phyloP scores from a whole-genome alignment of 2,888 invertebrate genomes.

The Petrophora chlorosata region DNA sequence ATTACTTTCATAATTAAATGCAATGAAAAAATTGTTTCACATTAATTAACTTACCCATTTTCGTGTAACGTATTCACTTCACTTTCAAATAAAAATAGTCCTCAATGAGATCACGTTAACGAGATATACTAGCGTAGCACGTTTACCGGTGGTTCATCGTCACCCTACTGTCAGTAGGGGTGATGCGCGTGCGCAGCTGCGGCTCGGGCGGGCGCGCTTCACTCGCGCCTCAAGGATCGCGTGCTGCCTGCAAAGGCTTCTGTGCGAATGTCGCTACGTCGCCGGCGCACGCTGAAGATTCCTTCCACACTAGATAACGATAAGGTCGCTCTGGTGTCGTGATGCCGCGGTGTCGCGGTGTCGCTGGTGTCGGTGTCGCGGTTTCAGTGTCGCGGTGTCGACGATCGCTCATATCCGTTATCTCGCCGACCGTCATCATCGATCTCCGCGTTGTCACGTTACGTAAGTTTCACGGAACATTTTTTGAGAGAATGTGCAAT shows the following conservation, averaged over 20 bases:
- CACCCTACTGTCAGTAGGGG: constrained; percentile 58
- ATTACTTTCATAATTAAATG: no score
- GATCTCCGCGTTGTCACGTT: constrained; percentile 40
- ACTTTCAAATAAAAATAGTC: constrained; percentile 60
- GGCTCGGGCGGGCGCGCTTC: constrained; percentile 47
- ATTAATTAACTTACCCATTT: constrained; percentile 79
- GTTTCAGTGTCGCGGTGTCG: not conserved
- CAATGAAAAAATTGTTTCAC: no score
- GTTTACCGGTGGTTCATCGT: constrained; percentile 73
- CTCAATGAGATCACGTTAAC: constrained; percentile 67
- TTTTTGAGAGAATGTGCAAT: not conserved
- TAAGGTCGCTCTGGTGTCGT: constrained; percentile 52
- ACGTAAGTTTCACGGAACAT: constrained; percentile 14
- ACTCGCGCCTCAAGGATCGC: constrained; percentile 70
- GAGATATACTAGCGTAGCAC: constrained; percentile 55
- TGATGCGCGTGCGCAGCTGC: constrained; percentile 53
- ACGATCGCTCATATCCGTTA: constrained; percentile 74
- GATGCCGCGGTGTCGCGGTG: constrained; percentile 32
- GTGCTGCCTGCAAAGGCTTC: constrained; percentile 77
- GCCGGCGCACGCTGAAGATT: constrained; percentile 67
- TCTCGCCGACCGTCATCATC: constrained; percentile 60
- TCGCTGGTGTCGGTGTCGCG: constrained; percentile 21
- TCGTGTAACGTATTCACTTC: constrained; percentile 63
- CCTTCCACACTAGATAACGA: constrained; percentile 77
- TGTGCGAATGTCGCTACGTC: constrained; percentile 73